phyloP scores from a whole-genome alignment of 2,113 vertebrate genomes.

The Ursus arctos region DNA sequence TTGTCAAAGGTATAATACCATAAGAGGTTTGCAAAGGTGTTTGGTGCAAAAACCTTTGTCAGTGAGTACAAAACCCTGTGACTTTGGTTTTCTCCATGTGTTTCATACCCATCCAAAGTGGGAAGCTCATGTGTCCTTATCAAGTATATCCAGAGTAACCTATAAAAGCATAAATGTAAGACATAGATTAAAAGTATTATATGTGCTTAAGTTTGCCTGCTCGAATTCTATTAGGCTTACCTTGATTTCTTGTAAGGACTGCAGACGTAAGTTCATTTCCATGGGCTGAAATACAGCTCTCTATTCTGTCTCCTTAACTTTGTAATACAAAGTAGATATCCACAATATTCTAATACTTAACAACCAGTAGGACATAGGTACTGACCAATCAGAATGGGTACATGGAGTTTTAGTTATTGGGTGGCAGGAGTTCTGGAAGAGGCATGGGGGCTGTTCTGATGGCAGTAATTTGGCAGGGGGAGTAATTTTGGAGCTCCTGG shows the following conservation, averaged over 20 bases:
- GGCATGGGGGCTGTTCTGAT: not conserved
- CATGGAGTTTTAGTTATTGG: not conserved
- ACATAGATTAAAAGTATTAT: not conserved
- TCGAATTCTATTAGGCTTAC: not conserved
- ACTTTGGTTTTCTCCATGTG: not conserved
- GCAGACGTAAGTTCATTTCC: not conserved
- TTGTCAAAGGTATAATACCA: not conserved
- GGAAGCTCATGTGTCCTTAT: not conserved
- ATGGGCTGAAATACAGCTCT: not conserved
- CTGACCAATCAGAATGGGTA: not conserved
- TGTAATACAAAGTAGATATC: not conserved
- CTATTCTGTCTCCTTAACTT: slow-evolving; percentile 15
- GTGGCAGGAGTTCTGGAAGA: not conserved
- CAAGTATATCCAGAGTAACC: not conserved
- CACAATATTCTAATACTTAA: not conserved
- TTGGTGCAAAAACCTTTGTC: not conserved
- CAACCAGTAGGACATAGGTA: not conserved
- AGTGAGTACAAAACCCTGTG: not conserved
- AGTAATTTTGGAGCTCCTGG: not conserved
- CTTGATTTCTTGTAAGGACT: not conserved
- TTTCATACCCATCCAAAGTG: not conserved
- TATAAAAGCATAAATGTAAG: not conserved
- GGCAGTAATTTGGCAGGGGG: not conserved
- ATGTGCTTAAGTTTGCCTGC: not conserved
- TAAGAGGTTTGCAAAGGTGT: not conserved